Conservation (phyloP, 1,140 invertebrate genomes). For the Ceratosolen fusciceps region DNA sequence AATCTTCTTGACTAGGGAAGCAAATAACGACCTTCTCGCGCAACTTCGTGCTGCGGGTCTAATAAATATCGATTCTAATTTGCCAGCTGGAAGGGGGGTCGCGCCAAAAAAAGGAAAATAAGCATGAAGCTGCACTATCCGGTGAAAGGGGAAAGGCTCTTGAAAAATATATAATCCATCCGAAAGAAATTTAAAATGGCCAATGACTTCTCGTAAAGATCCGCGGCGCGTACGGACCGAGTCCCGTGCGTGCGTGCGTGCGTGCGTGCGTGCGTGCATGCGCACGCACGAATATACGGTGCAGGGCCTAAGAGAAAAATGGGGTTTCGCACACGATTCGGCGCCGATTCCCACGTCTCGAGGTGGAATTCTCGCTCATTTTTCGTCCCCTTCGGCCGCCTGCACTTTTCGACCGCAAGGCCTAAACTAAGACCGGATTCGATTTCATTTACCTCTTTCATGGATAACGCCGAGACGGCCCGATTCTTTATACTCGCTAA, state of each 20-base stretch:
- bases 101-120: no score
- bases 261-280: slow-evolving; percentile 14
- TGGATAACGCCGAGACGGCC: not conserved
- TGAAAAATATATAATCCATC: no score
- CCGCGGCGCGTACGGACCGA: slow-evolving; percentile 8
- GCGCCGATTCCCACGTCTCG: slow-evolving; percentile 35
- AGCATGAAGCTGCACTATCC: no score
- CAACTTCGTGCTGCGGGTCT: no score
- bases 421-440: slow-evolving; percentile 26
- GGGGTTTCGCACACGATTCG: slow-evolving; percentile 27
- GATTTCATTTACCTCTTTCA: slow-evolving; percentile 46
- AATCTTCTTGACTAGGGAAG: no score
- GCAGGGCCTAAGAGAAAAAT: slow-evolving; percentile 42
- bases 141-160: no score
- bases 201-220: not conserved
- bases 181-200: not conserved
- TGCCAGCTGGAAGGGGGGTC: no score
- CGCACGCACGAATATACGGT: not conserved
- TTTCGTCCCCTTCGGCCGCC: slow-evolving; percentile 29
- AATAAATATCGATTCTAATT: no score
- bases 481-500: no score
- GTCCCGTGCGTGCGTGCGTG: slow-evolving; percentile 22
- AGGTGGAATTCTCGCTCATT: slow-evolving; percentile 1
- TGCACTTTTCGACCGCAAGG: not conserved
- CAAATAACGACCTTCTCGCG: no score